Percentiles rank a stretch among this genome's conserved stretches.
Conservation (phyloP, 2,113 vertebrate species). For the Cyanoderma ruficeps region DNA sequence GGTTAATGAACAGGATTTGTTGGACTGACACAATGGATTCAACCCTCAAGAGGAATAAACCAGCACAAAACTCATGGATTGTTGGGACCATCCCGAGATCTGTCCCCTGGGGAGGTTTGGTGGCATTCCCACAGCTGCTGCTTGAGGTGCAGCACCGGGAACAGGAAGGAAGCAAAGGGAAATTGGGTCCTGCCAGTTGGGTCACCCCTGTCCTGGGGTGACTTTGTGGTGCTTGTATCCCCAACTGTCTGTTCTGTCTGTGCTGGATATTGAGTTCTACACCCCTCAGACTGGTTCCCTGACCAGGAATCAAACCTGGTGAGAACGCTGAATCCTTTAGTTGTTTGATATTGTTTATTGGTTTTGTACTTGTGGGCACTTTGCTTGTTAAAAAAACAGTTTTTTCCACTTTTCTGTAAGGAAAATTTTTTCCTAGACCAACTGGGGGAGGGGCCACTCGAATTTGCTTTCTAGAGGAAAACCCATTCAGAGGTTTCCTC, state of each 20-base stretch:
- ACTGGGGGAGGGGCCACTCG: background rate
- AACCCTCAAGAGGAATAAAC: background rate
- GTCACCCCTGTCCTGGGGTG: background rate
- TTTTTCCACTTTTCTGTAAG: background rate
- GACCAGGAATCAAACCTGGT: background rate
- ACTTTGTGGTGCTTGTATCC: background rate
- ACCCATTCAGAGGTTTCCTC: background rate
- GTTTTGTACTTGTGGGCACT: background rate
- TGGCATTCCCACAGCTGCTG: background rate
- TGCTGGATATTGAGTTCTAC: background rate
- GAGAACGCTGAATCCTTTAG: background rate
- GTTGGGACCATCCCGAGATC: background rate
- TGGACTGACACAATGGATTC: background rate
- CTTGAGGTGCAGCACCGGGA: background rate
- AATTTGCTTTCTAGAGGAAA: background rate
- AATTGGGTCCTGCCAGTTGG: background rate
- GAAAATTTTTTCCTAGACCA: background rate
- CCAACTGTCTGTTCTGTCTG: background rate
- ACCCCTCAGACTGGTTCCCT: background rate
- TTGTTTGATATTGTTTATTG: background rate
- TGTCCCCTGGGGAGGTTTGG: background rate
- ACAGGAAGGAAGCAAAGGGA: background rate
- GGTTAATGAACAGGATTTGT: too few relatives aligned
- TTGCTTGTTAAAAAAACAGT: background rate
- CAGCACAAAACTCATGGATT: background rate